phyloP scores from a whole-genome alignment of 2,797 vertebrate genomes.

The Linurgus olivaceus region DNA sequence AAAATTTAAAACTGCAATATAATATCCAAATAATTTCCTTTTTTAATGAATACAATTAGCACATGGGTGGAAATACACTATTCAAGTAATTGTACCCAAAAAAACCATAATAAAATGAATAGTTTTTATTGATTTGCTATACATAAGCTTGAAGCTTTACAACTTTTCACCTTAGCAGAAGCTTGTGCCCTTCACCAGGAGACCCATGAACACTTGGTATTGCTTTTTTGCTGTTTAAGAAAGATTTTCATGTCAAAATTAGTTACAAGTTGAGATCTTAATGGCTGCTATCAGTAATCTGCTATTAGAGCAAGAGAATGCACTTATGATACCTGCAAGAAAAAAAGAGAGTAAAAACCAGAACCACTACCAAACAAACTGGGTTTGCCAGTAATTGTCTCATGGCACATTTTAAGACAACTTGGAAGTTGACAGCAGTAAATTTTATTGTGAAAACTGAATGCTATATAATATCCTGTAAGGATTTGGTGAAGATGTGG shows the following conservation, averaged over 20 bases:
- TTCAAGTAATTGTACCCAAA: neutral
- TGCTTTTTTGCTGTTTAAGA: neutral
- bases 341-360: neutral
- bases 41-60: neutral
- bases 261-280: neutral
- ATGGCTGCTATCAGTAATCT: constrained; percentile 28
- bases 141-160: neutral
- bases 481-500: neutral
- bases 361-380: neutral
- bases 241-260: neutral
- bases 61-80: neutral
- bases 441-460: constrained; percentile 25
- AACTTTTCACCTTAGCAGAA: neutral
- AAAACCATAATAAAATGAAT: neutral
- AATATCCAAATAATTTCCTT: neutral
- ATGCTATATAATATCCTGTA: constrained; percentile 14
- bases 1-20: neutral
- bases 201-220: neutral
- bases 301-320: neutral
- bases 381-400: constrained; percentile 3
- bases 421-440: neutral
- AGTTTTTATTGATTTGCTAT: neutral
- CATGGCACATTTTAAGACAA: constrained; percentile 18
- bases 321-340: neutral
- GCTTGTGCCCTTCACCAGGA: neutral